Conservation (phyloP, 2,797 vertebrate genomes). For the Erpetoichthys calabaricus region DNA sequence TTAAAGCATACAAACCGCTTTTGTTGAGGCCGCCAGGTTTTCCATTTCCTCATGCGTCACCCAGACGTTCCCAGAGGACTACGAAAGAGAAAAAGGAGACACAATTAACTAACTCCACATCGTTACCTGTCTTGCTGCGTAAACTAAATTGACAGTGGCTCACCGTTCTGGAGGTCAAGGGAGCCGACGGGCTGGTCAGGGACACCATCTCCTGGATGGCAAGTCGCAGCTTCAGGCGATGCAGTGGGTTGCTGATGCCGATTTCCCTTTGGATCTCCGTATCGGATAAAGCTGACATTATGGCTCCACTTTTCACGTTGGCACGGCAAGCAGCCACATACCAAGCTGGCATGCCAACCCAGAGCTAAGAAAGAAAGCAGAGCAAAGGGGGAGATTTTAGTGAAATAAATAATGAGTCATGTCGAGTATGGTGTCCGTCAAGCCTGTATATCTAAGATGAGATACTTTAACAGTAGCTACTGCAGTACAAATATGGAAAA, state of each 20-base stretch:
- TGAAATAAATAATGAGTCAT: not conserved
- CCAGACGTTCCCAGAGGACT: conserved; percentile 97
- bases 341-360: conserved; percentile 96
- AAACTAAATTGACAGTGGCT: conserved; percentile 13
- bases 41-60: conserved; percentile 97
- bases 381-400: conserved; percentile 4
- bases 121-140: no score
- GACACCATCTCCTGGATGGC: conserved; percentile 97
- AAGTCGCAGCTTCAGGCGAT: conserved; percentile 80
- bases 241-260: conserved; percentile 88
- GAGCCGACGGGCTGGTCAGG: conserved; percentile 85
- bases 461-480: not conserved
- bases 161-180: conserved; percentile 86
- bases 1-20: conserved; percentile 78
- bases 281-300: conserved; percentile 91
- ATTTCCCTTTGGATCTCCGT: conserved; percentile 94
- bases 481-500: not conserved
- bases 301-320: conserved; percentile 91
- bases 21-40: conserved; percentile 78
- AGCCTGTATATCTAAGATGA: no score
- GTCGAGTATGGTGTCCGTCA: not conserved
- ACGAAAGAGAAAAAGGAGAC: conserved; percentile 26
- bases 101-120: not conserved
- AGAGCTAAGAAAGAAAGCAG: conserved; percentile 52
- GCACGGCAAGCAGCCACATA: conserved; percentile 89